phyloP scores from a whole-genome alignment of 2,113 vertebrate species.

The Pristiophorus japonicus region DNA sequence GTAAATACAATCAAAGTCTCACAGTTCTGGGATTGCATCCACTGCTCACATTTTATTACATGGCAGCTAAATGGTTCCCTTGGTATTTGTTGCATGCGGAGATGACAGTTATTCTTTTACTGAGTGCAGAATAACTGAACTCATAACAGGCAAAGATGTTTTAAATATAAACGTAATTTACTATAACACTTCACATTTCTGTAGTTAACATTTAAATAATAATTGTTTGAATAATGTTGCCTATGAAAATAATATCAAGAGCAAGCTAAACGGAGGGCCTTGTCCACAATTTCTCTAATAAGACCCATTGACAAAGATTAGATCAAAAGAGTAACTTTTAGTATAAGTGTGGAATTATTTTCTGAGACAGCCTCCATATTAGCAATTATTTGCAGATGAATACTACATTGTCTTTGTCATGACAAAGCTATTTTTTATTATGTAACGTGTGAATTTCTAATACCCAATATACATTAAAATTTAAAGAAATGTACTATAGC shows the following conservation, averaged over 20 bases:
- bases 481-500: background rate
- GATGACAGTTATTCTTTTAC: background rate
- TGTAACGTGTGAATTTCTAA: background rate
- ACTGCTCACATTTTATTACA: slow-evolving; percentile 26
- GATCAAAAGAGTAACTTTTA: background rate
- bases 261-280: background rate
- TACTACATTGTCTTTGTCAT: background rate
- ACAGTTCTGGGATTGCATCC: slow-evolving; percentile 15
- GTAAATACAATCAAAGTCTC: slow-evolving; percentile 34
- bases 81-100: slow-evolving; percentile 2
- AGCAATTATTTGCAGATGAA: background rate
- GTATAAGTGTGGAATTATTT: background rate
- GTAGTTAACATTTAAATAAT: background rate
- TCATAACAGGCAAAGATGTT: background rate
- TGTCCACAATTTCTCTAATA: background rate
- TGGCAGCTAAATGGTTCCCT: background rate
- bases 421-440: background rate
- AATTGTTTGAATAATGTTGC: background rate
- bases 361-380: background rate
- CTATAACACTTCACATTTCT: background rate
- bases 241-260: background rate
- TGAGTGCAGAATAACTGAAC: background rate
- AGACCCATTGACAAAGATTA: background rate
- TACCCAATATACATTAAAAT: background rate
- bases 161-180: slow-evolving; percentile 4